Conservation (phyloP, 2,113 vertebrate genomes). For the Malurus alboscapulatus region DNA sequence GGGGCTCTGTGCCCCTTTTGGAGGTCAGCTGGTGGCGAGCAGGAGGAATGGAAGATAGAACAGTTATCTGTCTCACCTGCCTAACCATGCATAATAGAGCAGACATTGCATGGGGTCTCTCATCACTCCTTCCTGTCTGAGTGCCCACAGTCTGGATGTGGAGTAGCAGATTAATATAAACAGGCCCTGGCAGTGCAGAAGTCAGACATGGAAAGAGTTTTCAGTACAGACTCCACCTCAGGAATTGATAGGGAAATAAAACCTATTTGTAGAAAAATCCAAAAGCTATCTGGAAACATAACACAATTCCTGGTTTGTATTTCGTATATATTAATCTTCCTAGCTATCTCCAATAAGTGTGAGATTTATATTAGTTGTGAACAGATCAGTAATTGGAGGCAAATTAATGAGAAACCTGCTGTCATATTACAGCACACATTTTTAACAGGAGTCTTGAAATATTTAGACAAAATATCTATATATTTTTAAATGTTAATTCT, state of each 20-base stretch:
- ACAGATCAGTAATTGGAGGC: constrained; percentile 66
- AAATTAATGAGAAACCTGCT: constrained; percentile 72
- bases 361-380: constrained; percentile 66
- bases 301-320: background rate
- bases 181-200: background rate
- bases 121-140: background rate
- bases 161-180: background rate
- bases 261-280: background rate
- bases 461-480: constrained; percentile 79
- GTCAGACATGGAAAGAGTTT: background rate
- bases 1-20: background rate
- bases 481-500: constrained; percentile 74
- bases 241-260: constrained; percentile 16
- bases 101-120: background rate
- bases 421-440: constrained; percentile 65
- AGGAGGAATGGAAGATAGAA: background rate
- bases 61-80: background rate
- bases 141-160: background rate
- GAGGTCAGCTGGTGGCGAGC: background rate
- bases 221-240: background rate
- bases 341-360: constrained; percentile 39
- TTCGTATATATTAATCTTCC: constrained; percentile 32
- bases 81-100: background rate
- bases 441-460: constrained; percentile 75
- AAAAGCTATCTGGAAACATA: background rate